phyloP scores from a whole-genome alignment of 2,113 vertebrate species.

The Polypterus senegalus region DNA sequence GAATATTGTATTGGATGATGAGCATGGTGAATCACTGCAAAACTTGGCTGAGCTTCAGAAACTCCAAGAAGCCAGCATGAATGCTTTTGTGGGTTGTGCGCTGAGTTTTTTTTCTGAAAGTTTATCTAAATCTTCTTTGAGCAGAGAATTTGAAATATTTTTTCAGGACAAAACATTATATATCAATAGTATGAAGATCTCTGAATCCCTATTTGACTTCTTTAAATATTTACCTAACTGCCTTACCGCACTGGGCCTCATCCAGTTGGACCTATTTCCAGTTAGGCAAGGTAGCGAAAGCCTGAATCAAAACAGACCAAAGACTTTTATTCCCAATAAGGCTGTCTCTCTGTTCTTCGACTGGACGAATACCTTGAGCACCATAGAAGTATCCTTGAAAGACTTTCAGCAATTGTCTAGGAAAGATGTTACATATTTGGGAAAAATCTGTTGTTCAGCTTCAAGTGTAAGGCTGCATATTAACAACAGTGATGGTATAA shows the following conservation, averaged over 20 bases:
- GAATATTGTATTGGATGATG: not conserved
- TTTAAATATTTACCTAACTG: conserved; percentile 35
- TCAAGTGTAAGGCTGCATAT: conserved; percentile 24
- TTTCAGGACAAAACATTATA: conserved; percentile 30
- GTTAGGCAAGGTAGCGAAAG: not conserved
- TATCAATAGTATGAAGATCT: conserved; percentile 31
- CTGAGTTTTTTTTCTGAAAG: conserved; percentile 34
- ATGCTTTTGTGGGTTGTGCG: conserved; percentile 30
- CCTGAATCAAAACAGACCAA: not conserved
- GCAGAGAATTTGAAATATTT: conserved; percentile 32
- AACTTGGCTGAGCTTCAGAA: conserved; percentile 10
- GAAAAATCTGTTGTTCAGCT: conserved; percentile 37
- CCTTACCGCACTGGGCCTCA: conserved; percentile 26
- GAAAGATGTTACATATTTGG: conserved; percentile 30
- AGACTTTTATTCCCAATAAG: conserved; percentile 26
- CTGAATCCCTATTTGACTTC: conserved; percentile 34
- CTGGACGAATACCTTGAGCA: conserved; percentile 30
- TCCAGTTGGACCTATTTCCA: conserved; percentile 30
- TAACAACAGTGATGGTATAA: conserved; percentile 24
- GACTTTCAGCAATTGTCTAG: conserved; percentile 30
- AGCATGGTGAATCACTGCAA: not conserved
- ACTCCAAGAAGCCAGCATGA: conserved; percentile 16
- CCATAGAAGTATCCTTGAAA: conserved; percentile 31
- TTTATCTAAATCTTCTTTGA: conserved; percentile 20
- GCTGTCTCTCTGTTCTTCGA: conserved; percentile 36